Base-by-base conservation (phyloP, 1,140 invertebrate species). In the Acromyrmex echinatior region DNA sequence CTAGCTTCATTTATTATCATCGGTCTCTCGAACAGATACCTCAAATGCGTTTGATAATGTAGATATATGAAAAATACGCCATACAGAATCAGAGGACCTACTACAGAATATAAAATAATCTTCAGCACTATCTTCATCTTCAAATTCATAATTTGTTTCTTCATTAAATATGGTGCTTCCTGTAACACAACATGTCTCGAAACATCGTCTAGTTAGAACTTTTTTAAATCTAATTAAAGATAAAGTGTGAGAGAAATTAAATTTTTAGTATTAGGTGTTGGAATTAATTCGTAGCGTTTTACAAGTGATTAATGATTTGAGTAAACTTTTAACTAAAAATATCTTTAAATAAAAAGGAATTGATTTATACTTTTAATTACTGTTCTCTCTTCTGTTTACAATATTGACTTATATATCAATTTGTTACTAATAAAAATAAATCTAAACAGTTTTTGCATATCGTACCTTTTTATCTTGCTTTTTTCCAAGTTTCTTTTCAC, bases 41-140 rank as follows among this genome's bases (percentile, higher is more conserved):
- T 88, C 10, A 92, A 81, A 5, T 85, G 74, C 28, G 68, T 74
- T 58, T 91, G 88, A 56, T 92, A 93, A 18, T 88, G 60, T 16
- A 92, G 7, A 49, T 91, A 87, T 3, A 91, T 39, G 51, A 92
- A 89, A 58, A 92, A 92, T 1, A 93, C 51, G 28, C 86, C 86
- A 51, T 92, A 94, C 3, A 95, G 65, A 4, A 94, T 14, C 16
- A 92, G 65, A 21, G 94, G 93, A 1, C 87, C 77, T 0, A 91
- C 6, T 21, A 89, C 45, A n/a, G 74, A 91, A 28, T 89, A 94
- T 18, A 94, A 76, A 51, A 92, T 88, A 39, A 91, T 85, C 60
- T 91, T 92, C 7, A 91, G 78, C 9, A 92, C 49, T 53, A 70
- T 91, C 76, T 93, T 94, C 18, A 93, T 7, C 86, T 93, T 95